Evolutionary conservation across 2,797 vertebrate genomes (phyloP), one percentile per base, ranked within the genome.

Genomic region (Tokudaia tokunoshimensis): DNA sequence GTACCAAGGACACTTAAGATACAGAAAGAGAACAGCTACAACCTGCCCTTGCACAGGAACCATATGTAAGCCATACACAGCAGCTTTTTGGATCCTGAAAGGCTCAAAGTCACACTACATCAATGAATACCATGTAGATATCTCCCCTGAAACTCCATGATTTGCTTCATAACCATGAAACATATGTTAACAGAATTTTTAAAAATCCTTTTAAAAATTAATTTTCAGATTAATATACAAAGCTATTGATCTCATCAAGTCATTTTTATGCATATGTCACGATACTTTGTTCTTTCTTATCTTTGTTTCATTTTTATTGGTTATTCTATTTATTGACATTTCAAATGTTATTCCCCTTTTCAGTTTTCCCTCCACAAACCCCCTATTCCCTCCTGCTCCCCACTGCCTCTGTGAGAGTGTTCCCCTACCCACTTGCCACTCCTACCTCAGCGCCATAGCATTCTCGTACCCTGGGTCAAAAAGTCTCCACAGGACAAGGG

Each of bases 21-120:
- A 87, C 19, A 95, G 52, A 75, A 76, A 92, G n/a, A 89, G 88
- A 15, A 12, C 31, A 95, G 20, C 41, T 78, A 6, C 17, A 76
- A 63, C 92, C 50, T 91, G 78, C 34, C 44, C 57, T 52, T 84
- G 29, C 11, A 83, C 1, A 26, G 20, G 20, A 90, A 83, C 86
- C 88, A 76, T 47, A 47, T 81, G 37, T 34, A 52, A 96, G 31
- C 50, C 26, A 63, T 67, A 65, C 3, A 61, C 61, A 83, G 55
- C 91, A 96, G 86, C 72, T 92, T 84, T n/a, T 6, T 19, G n/a
- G 57, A 22, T 37, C 88, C 92, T 93, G 61, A 50, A 91, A 75
- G 0, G 0, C 78, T 79, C 74, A 91, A 92, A 84, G 10, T 59
- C 83, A 82, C 86, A 59, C 55, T 80, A 91, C 72, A 89, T 72